A percentile compares a stretch with the other conserved stretches of the same genome.
These are phyloP conservation scores for Coregonus ussuriensis DNA, from an alignment of 2,797 vertebrate genomes.

Conservation along the genomic window DNA sequence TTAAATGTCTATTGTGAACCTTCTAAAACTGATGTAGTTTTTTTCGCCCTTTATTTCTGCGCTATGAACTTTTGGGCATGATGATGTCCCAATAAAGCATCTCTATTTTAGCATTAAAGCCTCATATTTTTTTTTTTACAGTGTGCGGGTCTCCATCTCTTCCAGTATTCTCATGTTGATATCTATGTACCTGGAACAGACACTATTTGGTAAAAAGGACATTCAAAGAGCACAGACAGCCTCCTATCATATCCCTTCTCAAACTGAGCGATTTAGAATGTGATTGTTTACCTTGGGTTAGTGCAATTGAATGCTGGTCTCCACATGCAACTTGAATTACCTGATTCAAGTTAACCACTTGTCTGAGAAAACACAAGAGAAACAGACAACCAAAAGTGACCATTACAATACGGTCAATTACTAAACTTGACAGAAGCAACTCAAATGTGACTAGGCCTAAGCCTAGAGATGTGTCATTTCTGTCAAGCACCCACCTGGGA, in stretches of 20 bases:
- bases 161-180: no score
- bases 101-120: not conserved
- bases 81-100: not conserved
- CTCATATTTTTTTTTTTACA: not conserved
- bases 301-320: conserved; percentile 81
- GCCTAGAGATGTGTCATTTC: no score
- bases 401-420: not conserved
- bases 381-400: conserved; percentile 2
- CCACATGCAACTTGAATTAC: conserved; percentile 86
- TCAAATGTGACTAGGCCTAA: no score
- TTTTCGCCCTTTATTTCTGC: not conserved
- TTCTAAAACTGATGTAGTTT: not conserved
- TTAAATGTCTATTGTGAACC: no score
- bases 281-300: conserved; percentile 78
- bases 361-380: conserved; percentile 30
- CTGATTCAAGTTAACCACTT: conserved; percentile 71
- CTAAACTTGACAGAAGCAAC: no score
- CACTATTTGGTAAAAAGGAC: not conserved
- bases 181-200: no score
- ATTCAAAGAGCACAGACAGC: no score
- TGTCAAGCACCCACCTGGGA: conserved; percentile 6
- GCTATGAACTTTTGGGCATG: not conserved
- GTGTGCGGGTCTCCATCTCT: no score
- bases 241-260: no score
- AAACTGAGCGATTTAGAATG: not conserved